Conservation (phyloP, 2,797 vertebrate genomes). For the Catostomus latipinnis region DNA sequence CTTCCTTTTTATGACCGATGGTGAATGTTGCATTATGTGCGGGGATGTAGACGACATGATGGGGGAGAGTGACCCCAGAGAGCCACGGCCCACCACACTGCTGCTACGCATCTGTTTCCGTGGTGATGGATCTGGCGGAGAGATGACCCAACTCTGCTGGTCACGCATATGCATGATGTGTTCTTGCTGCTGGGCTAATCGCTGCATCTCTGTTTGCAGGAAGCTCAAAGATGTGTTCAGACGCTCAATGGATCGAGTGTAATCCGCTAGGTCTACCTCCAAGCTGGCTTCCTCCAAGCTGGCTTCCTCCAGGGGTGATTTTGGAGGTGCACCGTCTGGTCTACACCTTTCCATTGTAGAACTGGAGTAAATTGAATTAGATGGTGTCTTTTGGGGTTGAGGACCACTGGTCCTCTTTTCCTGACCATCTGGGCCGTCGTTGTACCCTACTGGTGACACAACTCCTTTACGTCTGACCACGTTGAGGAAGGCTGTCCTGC, state of each 20-base stretch:
- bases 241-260: conserved; percentile 94
- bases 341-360: conserved; percentile 81
- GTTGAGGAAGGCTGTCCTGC: conserved; percentile 94
- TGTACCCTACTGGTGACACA: conserved; percentile 77
- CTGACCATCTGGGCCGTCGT: conserved; percentile 74
- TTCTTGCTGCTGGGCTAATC: conserved; percentile 94
- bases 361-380: conserved; percentile 52
- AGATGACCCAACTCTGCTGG: conserved; percentile 92
- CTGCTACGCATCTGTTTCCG: conserved; percentile 86
- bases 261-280: conserved; percentile 89
- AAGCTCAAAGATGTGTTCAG: conserved; percentile 91
- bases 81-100: conserved; percentile 76
- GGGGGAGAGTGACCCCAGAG: conserved; percentile 83
- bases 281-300: conserved; percentile 79
- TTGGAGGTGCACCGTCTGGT: conserved; percentile 81
- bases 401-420: conserved; percentile 77
- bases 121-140: conserved; percentile 83
- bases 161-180: conserved; percentile 94
- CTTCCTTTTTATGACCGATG: conserved; percentile 84
- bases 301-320: conserved; percentile 80
- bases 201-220: conserved; percentile 97
- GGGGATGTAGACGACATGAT: conserved; percentile 81
- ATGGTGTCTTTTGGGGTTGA: conserved; percentile 53
- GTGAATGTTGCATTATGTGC: conserved; percentile 82
- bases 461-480: conserved; percentile 93